Conservation (phyloP, 2,888 invertebrate species). For the Choristoneura rosaceana region DNA sequence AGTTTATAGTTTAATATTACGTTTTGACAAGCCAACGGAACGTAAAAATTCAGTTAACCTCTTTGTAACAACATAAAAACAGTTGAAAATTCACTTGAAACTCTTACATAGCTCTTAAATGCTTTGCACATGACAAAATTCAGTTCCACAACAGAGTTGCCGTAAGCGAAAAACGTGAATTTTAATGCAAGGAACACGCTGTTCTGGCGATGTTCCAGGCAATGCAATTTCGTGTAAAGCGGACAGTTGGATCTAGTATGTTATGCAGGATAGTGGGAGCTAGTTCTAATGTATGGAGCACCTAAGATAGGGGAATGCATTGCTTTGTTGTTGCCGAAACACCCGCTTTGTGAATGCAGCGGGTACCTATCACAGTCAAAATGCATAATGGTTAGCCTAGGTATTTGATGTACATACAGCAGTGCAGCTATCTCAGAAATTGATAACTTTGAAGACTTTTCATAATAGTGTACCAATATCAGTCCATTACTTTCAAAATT, state of each 20-base stretch:
- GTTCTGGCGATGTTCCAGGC: constrained; percentile 23
- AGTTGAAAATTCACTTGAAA: neutral
- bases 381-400: too few relatives aligned
- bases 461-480: too few relatives aligned
- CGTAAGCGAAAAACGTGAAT: constrained; percentile 15
- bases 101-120: neutral
- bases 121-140: constrained; percentile 19
- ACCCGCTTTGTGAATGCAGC: neutral
- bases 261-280: constrained; percentile 10
- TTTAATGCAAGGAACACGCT: constrained; percentile 18
- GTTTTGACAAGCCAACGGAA: neutral
- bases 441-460: too few relatives aligned
- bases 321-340: neutral
- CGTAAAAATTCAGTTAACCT: neutral
- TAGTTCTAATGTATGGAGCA: constrained; percentile 10
- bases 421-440: too few relatives aligned
- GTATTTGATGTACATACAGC: too few relatives aligned
- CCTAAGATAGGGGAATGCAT: constrained; percentile 15
- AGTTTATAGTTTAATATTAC: too few relatives aligned
- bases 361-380: too few relatives aligned
- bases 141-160: constrained; percentile 12
- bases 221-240: constrained; percentile 27
- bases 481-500: too few relatives aligned
- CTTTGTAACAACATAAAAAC: neutral
- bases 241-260: constrained; percentile 4